Evolutionary conservation across 2,113 vertebrate genomes (phyloP), one percentile per base, ranked within the genome.

Genomic region (Corvus cornix): DNA sequence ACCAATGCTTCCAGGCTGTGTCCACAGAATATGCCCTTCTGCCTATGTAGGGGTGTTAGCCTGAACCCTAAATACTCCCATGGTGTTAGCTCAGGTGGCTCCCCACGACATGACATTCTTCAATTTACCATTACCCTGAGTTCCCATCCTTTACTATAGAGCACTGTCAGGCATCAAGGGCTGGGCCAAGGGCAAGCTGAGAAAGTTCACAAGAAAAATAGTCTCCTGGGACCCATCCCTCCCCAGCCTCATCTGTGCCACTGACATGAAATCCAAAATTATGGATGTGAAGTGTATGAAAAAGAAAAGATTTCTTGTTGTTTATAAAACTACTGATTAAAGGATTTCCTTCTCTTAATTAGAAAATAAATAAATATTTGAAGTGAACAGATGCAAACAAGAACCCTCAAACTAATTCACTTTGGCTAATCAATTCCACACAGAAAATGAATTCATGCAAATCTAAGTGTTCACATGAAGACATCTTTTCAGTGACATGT

Each of bases 291-390:
- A 88, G 9, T 37, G 24, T 13, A 33, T 12, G 48, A 82, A 82
- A 82, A 85, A 69, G 24, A 51, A 76, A 90, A 83, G 39, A 31
- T 31, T 64, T 10, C 24, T 90, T 41, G 2, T n/a, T 91, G n/a
- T 73, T 88, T 73, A 51, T 74, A 35, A 77, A 95, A 77, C 17
- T 51, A 43, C 59, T 73, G 33, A 70, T 92, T 86, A 60, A 74
- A 90, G 20, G 6, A 81, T 75, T 92, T 92, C 26, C 52, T 78
- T 48, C 23, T 44, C 58, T 72, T 90, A 58, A 84, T 92, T 84
- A 91, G 44, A 70, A 90, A 93, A 83, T 73, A 79, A 82, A 89
- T 51, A 82, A 87, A 82, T 60, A 93, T 72, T 88, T 93, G 15
- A 91, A 62, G 23, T 52, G 48, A 89, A 76, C 46, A 76, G 84